phyloP scores from a whole-genome alignment of 2,888 invertebrate genomes.

The Exocentrus adspersus region DNA sequence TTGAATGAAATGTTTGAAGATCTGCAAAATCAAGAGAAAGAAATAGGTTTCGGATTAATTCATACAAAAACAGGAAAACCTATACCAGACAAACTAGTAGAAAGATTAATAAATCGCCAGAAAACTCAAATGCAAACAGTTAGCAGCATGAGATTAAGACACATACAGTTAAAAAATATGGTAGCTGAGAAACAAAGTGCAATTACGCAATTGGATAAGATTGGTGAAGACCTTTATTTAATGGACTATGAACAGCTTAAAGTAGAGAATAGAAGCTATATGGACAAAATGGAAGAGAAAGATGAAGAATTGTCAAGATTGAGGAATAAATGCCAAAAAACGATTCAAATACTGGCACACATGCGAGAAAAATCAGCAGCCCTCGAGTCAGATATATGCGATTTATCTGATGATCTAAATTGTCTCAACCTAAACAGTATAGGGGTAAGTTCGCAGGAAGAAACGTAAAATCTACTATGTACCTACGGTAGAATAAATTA shows the following conservation, averaged over 20 bases:
- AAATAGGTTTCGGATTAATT: constrained; percentile 57
- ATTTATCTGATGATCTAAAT: constrained; percentile 43
- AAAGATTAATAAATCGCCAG: constrained; percentile 54
- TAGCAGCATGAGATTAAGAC: constrained; percentile 53
- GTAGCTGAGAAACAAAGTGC: constrained; percentile 55
- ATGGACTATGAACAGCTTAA: constrained; percentile 69
- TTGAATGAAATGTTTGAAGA: constrained; percentile 45
- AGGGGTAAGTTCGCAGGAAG: constrained; percentile 6
- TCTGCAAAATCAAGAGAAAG: constrained; percentile 53
- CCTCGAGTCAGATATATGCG: constrained; percentile 53
- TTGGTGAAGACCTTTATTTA: constrained; percentile 66
- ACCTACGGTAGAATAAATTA: too few species aligned
- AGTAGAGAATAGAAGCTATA: constrained; percentile 66
- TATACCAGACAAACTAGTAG: constrained; percentile 56
- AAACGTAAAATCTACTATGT: too few species aligned
- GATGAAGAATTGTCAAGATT: constrained; percentile 66
- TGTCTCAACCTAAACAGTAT: constrained; percentile 32
- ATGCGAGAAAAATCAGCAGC: constrained; percentile 66
- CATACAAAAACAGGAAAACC: constrained; percentile 58
- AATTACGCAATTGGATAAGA: constrained; percentile 60
- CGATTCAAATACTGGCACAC: constrained; percentile 66
- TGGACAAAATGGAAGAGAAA: constrained; percentile 68
- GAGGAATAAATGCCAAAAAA: constrained; percentile 64
- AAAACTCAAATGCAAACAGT: constrained; percentile 50
- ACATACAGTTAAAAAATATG: constrained; percentile 55